Evolutionary conservation across 2,113 vertebrate genomes (phyloP), one percentile per base, ranked within the genome.

Genomic region (Ammodytes dubius): DNA sequence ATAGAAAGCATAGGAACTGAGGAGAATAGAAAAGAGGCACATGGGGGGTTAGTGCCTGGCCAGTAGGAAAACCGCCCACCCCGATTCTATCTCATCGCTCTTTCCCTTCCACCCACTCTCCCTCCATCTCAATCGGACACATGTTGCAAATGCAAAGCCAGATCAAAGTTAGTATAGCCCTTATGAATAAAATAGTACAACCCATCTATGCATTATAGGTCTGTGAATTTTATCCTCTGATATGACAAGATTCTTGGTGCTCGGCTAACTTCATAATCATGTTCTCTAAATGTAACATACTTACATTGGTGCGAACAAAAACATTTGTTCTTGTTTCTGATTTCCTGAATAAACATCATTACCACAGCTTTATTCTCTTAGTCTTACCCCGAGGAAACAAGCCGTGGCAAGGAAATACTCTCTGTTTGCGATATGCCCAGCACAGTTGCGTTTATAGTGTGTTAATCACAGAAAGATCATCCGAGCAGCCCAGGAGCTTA

Each of bases 161-260:
- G 91, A 94, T 95, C 91, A 93, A 94, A 92, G 92, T 90, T 85
- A 83, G 88, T 66, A 84, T 79, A 74, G 80, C 84, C 86, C 93
- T 94, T 89, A 93, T 94, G 90, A 94, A 95, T 94, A 93, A 93
- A 94, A 94, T 82, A 94, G 87, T 46, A 74, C 67, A 83, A 87
- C 82, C 92, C 92, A 93, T 93, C 91, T 94, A 89, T 93, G 90
- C 84, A 63, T 71, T 71, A 4, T n/a, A 10, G 15, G 8, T 69
- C 47, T 10, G 45, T 43, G 56, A 50, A 47, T 59, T 4, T 1
- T 6, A 0, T 14, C 43, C 5, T 53, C 58, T 14, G 11, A 71
- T 50, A 59, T 53, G 3, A 60, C 47, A 58, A 17, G 17, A 49
- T 39, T 76, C 43, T 58, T n/a, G 14, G 45, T 42, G n/a, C 56